A percentile compares a stretch with the other conserved stretches of the same genome.
Evolutionary conservation across 37 sponge, comb jelly and placozoan genomes (phyloP).

Genomic region (Ianthella basta): DNA sequence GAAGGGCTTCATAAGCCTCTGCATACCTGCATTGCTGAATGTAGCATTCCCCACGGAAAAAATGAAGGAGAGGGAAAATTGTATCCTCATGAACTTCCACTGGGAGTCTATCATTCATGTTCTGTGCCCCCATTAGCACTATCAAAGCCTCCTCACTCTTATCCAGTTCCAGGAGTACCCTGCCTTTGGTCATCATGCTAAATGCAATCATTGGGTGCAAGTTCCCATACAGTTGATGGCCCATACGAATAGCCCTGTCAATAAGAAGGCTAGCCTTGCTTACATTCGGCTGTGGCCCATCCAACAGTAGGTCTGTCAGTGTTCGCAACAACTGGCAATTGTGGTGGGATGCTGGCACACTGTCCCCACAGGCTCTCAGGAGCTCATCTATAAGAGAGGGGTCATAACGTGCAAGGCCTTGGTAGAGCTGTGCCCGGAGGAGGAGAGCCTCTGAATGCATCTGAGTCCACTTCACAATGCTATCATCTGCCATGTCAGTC

Average conservation of each 20-base stretch:
- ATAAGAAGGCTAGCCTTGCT: background rate
- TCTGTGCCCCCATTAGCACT: background rate
- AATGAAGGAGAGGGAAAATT: background rate
- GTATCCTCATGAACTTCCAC: background rate
- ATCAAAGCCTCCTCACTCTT: background rate
- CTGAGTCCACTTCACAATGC: no score
- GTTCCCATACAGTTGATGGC: background rate
- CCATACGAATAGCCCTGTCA: background rate
- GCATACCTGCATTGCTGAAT: background rate
- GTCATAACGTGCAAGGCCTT: background rate
- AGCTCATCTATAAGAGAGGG: background rate
- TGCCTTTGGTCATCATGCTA: slow-evolving; percentile 3
- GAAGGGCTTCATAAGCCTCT: background rate
- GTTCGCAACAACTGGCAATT: background rate
- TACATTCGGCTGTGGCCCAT: background rate
- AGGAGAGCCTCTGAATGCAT: background rate
- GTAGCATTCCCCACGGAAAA: background rate
- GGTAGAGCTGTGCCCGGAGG: background rate
- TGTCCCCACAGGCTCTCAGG: background rate
- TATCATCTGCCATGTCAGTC: no score
- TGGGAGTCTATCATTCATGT: background rate
- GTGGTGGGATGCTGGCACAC: background rate
- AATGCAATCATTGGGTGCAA: background rate
- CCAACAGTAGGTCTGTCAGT: background rate
- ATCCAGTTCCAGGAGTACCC: background rate